Evolutionary conservation across 2,797 vertebrate genomes (phyloP), one percentile per base, ranked within the genome.

Genomic region (Bradypus variegatus): DNA sequence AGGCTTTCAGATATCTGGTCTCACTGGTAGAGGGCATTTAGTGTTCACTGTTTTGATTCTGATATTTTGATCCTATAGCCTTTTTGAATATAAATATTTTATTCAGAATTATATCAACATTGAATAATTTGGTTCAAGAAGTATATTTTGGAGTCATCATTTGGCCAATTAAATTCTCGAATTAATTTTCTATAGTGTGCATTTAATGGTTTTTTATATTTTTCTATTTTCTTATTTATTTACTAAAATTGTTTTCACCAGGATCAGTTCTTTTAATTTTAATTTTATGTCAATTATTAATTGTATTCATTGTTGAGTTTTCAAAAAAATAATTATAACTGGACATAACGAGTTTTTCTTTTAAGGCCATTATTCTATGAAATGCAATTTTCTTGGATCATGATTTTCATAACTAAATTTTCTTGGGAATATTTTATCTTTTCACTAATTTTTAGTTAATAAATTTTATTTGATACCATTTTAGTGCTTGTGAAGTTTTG

Each of bases 281-380:
- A 84, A 90, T 72, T 91, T 94, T 93, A 91, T 83, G 55, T 86
- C 70, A 91, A 48, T 18, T 73, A 83, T 93, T 95, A 67, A 80
- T 58, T 93, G 91, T 94, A 89, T 60, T 85, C 85, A 94, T 65
- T 87, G 91, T 89, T 82, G 89, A 86, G 19, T 94, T 88, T 50
- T 88, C 94, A 72, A 25, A 55, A 77, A 67, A 79, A 88, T 70
- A 23, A 79, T 72, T 78, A 83, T 50, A 77, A 70, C 25, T 73
- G 38, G 36, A 31, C 36, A 75, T 73, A 94, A 69, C 70, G 69
- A 78, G 11, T 80, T 90, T 90, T 95, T 90, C 48, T 88, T 16
- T 73, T 77, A 87, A 8, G 38, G 67, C 41, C 67, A 69, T 81
- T 79, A 85, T 91, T 95, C 77, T 84, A 60, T 41, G 58, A 88